Percentiles rank a stretch among this genome's conserved stretches.
phyloP scores from a whole-genome alignment of 1,140 invertebrate genomes.

The Pogonognathellus flavescens region DNA sequence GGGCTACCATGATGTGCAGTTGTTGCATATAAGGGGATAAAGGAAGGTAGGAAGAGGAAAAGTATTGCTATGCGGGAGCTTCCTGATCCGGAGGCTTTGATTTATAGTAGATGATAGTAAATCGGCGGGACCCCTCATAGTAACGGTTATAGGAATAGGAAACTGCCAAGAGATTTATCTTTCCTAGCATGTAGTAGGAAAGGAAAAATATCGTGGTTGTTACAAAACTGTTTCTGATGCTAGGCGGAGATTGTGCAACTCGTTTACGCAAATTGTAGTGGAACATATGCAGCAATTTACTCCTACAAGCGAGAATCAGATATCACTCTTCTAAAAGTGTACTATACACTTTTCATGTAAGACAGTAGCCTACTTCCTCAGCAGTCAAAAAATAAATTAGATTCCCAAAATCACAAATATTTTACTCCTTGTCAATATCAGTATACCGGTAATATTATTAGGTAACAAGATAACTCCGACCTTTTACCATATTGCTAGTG shows the following conservation, averaged over 20 bases:
- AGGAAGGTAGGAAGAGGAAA: background rate
- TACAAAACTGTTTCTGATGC: background rate
- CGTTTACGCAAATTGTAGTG: background rate
- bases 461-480: too few species aligned
- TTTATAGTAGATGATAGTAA: background rate
- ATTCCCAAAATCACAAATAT: too few species aligned
- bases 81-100: conserved; percentile 22
- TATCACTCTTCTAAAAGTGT: too few species aligned
- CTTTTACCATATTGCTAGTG: too few species aligned
- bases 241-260: background rate
- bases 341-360: too few species aligned
- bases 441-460: too few species aligned
- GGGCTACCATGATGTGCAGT: too few species aligned
- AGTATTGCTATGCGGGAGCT: background rate
- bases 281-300: background rate
- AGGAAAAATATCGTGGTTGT: background rate
- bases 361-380: too few species aligned
- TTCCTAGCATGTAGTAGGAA: background rate
- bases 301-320: too few species aligned
- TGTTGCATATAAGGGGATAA: too few species aligned
- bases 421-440: too few species aligned
- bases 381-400: too few species aligned
- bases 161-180: background rate
- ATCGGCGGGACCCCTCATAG: background rate
- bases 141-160: background rate